These are phyloP conservation scores for Pissodes strobi DNA, from an alignment of 1,140 invertebrate genomes.

Conservation along the genomic window DNA sequence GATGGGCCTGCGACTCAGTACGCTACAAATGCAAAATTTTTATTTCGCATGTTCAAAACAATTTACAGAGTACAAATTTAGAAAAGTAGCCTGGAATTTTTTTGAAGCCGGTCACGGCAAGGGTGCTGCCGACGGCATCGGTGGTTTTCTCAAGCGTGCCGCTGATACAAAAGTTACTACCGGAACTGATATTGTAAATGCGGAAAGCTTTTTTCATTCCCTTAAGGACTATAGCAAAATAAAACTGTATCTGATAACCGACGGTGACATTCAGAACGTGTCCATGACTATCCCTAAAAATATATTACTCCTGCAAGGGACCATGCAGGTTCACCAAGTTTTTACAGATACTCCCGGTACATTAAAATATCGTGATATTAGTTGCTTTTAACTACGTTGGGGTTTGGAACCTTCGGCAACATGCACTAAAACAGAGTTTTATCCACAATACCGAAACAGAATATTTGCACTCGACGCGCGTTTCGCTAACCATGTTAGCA, in stretches of 20 bases:
- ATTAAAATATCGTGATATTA: background rate
- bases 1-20: background rate
- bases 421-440: too few species aligned
- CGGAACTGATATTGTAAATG: background rate
- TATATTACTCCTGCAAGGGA: background rate
- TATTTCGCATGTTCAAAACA: background rate
- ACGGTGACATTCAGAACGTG: background rate
- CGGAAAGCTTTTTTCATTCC: background rate
- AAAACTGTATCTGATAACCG: background rate
- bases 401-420: too few species aligned
- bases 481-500: too few species aligned
- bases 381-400: conserved; percentile 1
- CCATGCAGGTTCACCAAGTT: conserved; percentile 7
- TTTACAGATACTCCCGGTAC: background rate
- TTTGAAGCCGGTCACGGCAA: background rate
- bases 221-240: background rate
- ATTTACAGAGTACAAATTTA: too few species aligned
- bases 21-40: background rate
- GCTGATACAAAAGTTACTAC: background rate
- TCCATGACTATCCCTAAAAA: too few species aligned
- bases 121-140: background rate
- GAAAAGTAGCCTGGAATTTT: background rate
- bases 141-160: conserved; percentile 1
- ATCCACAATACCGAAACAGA: too few species aligned
- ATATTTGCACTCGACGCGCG: too few species aligned